phyloP scores from a whole-genome alignment of 2,113 vertebrate species.

The Oncorhynchus gorbuscha region DNA sequence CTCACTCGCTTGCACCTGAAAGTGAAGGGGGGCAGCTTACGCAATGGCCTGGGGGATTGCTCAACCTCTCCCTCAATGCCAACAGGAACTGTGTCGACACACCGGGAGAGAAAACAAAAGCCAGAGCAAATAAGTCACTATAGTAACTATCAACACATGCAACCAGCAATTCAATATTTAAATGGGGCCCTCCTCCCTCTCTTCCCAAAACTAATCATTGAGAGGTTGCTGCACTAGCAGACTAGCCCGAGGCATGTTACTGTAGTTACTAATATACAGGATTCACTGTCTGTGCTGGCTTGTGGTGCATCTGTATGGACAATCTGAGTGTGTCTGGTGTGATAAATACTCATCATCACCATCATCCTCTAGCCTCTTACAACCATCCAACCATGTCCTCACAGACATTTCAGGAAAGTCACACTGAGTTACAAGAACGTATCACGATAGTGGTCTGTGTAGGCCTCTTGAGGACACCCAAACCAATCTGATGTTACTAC shows the following conservation, averaged over 20 bases:
- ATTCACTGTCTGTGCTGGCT: neutral
- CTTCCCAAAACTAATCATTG: too few species aligned
- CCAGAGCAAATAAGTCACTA: constrained; percentile 19
- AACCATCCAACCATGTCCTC: too few species aligned
- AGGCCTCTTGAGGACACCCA: too few species aligned
- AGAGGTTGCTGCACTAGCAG: too few species aligned
- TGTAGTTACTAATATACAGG: neutral
- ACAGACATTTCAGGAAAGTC: too few species aligned
- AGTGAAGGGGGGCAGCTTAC: constrained; percentile 32
- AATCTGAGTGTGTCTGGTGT: neutral
- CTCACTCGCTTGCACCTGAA: constrained; percentile 39
- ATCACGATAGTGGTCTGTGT: too few species aligned
- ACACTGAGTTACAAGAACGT: too few species aligned
- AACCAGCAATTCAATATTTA: constrained; percentile 22
- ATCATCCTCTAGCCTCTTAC: too few species aligned
- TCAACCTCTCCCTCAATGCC: constrained; percentile 35
- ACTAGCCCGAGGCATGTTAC: neutral
- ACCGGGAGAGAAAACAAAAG: constrained; percentile 38
- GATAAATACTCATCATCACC: neutral
- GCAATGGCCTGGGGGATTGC: constrained; percentile 43
- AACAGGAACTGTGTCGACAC: constrained; percentile 45
- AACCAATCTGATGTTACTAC: too few species aligned
- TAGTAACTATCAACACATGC: constrained; percentile 40
- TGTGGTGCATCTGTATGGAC: neutral
- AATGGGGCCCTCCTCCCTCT: neutral